Conservation (phyloP, 2,113 vertebrate species). For the Callopanchax toddi region DNA sequence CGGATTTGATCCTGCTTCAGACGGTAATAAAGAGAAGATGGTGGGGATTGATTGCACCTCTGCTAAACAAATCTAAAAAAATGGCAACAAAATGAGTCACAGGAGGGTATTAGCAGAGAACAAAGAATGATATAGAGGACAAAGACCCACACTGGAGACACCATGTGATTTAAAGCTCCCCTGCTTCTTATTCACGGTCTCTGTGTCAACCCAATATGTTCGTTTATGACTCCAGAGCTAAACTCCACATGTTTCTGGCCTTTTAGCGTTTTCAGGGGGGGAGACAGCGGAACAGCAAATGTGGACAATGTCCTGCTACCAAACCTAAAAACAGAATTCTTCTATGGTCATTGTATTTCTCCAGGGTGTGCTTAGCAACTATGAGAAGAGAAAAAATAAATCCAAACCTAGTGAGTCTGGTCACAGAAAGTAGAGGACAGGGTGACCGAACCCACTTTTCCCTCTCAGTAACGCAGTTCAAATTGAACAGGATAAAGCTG, state of each 20-base stretch:
- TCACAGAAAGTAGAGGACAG: conserved; percentile 36
- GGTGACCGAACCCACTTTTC: conserved; percentile 26
- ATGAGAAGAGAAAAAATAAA: conserved; percentile 25
- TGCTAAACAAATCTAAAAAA: neutral
- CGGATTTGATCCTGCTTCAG: neutral
- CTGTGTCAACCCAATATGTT: conserved; percentile 19
- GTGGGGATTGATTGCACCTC: conserved; percentile 1
- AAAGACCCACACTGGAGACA: neutral
- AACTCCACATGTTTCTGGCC: conserved; percentile 24
- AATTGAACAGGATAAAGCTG: conserved; percentile 8
- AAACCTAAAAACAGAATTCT: conserved; percentile 64
- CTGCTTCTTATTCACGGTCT: conserved; percentile 12
- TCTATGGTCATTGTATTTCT: conserved; percentile 43
- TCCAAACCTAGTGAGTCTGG: conserved; percentile 28
- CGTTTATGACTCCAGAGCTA: conserved; percentile 23
- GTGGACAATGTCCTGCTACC: conserved; percentile 37
- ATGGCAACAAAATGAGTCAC: conserved; percentile 15
- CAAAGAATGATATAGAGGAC: conserved; percentile 2
- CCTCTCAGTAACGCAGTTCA: conserved; percentile 20
- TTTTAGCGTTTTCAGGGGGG: conserved; percentile 11
- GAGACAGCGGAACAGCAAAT: conserved; percentile 37
- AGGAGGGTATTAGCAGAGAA: conserved; percentile 13
- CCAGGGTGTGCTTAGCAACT: conserved; percentile 62
- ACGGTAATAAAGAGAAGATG: conserved; percentile 7
- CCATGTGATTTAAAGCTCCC: conserved; percentile 35